Evolutionary conservation across 2,797 vertebrate genomes (phyloP).

Genomic region (Cryptoblepharus egeriae): DNA sequence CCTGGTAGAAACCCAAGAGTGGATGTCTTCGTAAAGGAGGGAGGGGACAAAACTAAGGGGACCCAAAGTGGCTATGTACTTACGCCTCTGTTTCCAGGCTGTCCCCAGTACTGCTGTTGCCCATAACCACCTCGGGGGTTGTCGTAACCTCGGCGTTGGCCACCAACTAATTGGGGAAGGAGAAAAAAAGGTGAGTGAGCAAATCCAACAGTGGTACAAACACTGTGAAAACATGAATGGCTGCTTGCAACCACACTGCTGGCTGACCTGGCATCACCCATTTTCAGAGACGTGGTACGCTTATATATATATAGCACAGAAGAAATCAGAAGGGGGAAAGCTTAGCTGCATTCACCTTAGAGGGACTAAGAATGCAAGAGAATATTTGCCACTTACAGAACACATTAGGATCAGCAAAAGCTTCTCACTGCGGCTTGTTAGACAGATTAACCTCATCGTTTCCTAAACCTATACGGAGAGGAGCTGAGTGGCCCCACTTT

Average conservation of each 20-base stretch:
- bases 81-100: conserved; percentile 82
- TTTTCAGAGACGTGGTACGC: background rate
- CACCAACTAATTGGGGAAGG: conserved; percentile 71
- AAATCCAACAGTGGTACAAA: background rate
- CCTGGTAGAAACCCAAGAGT: too few species aligned
- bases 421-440: background rate
- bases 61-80: too few species aligned
- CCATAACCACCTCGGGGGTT: conserved; percentile 72
- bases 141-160: conserved; percentile 70
- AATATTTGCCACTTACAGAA: background rate
- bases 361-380: background rate
- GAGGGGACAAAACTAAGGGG: conserved; percentile 3
- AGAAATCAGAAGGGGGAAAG: background rate
- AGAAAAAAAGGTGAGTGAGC: conserved; percentile 56
- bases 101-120: conserved; percentile 78
- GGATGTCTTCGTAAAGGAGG: background rate
- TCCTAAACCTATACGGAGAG: background rate
- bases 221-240: background rate
- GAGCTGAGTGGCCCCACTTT: background rate
- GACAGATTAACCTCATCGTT: background rate
- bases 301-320: background rate
- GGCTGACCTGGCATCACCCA: background rate
- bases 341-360: background rate
- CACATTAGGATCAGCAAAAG: background rate
- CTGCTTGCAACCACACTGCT: too few species aligned